Conservation (phyloP, 2,888 invertebrate genomes). For the Teleiodes luculella region DNA sequence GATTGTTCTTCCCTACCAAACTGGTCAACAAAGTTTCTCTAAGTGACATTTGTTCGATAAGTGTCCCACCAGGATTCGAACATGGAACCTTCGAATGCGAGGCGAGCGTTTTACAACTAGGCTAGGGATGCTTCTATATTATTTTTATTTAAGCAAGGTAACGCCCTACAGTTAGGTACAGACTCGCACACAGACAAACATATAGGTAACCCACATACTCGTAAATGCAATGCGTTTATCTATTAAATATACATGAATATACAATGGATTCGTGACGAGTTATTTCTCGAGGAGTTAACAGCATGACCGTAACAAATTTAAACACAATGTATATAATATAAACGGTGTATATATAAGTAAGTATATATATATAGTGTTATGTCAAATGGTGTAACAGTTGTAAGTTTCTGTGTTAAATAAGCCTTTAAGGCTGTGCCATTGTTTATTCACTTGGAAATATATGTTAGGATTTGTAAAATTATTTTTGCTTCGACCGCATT, state of each 20-base stretch:
- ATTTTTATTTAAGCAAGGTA: too few relatives aligned
- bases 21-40: too few relatives aligned
- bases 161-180: not conserved
- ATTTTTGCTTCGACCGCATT: too few relatives aligned
- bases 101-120: too few relatives aligned
- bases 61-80: too few relatives aligned
- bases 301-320: constrained; percentile 25
- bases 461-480: too few relatives aligned
- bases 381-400: constrained; percentile 11
- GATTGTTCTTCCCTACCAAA: too few relatives aligned
- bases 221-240: not conserved
- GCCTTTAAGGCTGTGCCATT: too few relatives aligned
- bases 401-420: constrained; percentile 2
- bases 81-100: too few relatives aligned
- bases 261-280: constrained; percentile 20
- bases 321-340: constrained; percentile 4
- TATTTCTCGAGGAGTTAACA: constrained; percentile 12
- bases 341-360: not conserved
- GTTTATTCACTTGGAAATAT: too few relatives aligned
- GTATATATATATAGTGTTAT: constrained; percentile 2
- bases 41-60: too few relatives aligned
- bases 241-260: not conserved
- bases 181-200: not conserved
- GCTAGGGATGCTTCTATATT: too few relatives aligned
- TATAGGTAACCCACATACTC: not conserved